Evolutionary conservation across 2,888 invertebrate species (phyloP).

Genomic region (Aethes cnicana): DNA sequence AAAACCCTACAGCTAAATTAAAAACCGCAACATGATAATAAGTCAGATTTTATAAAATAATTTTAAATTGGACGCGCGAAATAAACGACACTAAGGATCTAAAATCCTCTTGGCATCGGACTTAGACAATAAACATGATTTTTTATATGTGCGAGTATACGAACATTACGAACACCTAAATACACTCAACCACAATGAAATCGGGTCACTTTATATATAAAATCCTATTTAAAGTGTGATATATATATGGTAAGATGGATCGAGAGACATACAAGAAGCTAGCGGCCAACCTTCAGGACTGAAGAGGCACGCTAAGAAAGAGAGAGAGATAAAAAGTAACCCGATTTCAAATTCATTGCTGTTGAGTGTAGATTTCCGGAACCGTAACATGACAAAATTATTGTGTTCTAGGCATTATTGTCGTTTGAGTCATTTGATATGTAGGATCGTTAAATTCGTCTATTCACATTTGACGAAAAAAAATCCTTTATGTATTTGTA

Average conservation of each 20-base stretch:
- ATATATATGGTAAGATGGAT: no score
- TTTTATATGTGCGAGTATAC: slow-evolving; percentile 44
- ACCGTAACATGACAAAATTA: slow-evolving; percentile 26
- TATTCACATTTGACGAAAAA: no score
- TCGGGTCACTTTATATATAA: no score
- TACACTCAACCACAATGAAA: no score
- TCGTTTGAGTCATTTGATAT: slow-evolving; percentile 10
- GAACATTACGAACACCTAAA: slow-evolving; percentile 33
- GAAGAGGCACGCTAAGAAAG: no score
- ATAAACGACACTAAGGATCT: slow-evolving; percentile 42
- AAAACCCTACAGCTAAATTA: neutral
- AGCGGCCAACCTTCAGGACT: no score
- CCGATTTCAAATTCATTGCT: no score
- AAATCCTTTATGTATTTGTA: no score
- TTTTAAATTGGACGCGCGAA: slow-evolving; percentile 49
- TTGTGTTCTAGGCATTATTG: slow-evolving; percentile 14
- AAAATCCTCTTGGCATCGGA: slow-evolving; percentile 49
- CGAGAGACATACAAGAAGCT: no score
- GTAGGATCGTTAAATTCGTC: neutral
- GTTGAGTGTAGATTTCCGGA: slow-evolving; percentile 33
- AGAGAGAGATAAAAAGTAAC: no score
- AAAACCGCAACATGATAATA: neutral
- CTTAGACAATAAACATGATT: slow-evolving; percentile 46
- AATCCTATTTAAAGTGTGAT: no score
- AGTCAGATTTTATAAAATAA: slow-evolving; percentile 5